Evolutionary conservation across 1,140 invertebrate species (phyloP).

Genomic region (Micrasema minimum): DNA sequence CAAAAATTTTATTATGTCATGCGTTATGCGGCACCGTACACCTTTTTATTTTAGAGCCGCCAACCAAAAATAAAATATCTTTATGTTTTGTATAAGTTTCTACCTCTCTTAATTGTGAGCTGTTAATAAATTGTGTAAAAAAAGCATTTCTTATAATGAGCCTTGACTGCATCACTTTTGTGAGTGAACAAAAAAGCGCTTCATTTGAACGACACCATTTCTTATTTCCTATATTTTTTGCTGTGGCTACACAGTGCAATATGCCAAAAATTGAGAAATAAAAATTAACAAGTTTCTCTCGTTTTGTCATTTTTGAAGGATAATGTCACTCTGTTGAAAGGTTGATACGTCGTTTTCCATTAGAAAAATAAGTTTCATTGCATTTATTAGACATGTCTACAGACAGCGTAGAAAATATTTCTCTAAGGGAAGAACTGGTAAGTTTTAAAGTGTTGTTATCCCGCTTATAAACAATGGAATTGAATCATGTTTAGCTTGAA

Average conservation of each 20-base stretch:
- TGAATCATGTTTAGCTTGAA: background rate
- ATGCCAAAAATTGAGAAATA: background rate
- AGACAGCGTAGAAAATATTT: slow-evolving; percentile 20
- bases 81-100: too few species aligned
- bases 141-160: too few species aligned
- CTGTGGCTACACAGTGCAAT: background rate
- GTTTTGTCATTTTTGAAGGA: slow-evolving; percentile 1
- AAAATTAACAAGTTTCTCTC: slow-evolving; percentile 5
- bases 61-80: too few species aligned
- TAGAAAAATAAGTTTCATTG: slow-evolving; percentile 10
- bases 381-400: slow-evolving; percentile 27
- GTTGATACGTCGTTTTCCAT: slow-evolving; percentile 8
- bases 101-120: too few species aligned
- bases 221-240: too few species aligned
- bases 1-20: too few species aligned
- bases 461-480: slow-evolving; percentile 9
- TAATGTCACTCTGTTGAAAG: slow-evolving; percentile 12
- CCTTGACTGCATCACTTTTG: too few species aligned
- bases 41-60: too few species aligned
- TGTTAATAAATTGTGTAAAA: too few species aligned
- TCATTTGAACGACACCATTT: too few species aligned
- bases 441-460: background rate
- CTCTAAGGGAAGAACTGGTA: slow-evolving; percentile 33
- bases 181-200: too few species aligned
- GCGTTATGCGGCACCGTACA: too few species aligned